Evolutionary conservation across 2,888 invertebrate species (phyloP).

Genomic region (Lasioglossum pauxillum): DNA sequence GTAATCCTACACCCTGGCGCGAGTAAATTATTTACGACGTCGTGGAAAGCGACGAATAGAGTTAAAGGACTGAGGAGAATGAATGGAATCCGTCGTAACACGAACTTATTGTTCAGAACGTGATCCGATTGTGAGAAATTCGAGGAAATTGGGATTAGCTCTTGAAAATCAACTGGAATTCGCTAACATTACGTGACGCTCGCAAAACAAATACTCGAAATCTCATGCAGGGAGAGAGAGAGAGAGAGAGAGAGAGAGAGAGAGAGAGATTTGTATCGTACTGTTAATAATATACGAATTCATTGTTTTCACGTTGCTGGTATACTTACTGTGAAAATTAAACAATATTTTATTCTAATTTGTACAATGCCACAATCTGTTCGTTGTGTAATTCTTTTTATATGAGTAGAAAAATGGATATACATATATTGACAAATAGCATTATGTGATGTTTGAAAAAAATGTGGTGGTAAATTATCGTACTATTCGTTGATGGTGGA

Average conservation of each 20-base stretch:
- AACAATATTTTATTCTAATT: background rate
- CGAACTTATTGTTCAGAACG: conserved; percentile 38
- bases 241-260: background rate
- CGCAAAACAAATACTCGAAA: background rate
- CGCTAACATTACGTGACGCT: background rate
- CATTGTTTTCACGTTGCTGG: background rate
- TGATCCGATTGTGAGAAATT: conserved; percentile 10
- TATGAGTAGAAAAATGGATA: background rate
- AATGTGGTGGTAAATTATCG: no score
- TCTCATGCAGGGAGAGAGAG: background rate
- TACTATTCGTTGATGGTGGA: no score
- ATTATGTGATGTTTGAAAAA: no score
- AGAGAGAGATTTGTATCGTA: background rate
- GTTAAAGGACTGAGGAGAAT: conserved; percentile 26
- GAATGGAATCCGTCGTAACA: conserved; percentile 46
- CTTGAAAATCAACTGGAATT: conserved; percentile 10
- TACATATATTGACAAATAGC: no score
- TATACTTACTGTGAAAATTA: background rate
- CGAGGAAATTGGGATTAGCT: background rate
- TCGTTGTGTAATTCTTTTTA: background rate
- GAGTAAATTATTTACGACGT: conserved; percentile 58
- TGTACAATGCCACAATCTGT: no score
- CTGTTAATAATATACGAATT: background rate
- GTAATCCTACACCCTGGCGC: conserved; percentile 27
- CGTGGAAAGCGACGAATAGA: conserved; percentile 22